Base-by-base conservation (phyloP, 2,113 vertebrate species). In the Caretta caretta region DNA sequence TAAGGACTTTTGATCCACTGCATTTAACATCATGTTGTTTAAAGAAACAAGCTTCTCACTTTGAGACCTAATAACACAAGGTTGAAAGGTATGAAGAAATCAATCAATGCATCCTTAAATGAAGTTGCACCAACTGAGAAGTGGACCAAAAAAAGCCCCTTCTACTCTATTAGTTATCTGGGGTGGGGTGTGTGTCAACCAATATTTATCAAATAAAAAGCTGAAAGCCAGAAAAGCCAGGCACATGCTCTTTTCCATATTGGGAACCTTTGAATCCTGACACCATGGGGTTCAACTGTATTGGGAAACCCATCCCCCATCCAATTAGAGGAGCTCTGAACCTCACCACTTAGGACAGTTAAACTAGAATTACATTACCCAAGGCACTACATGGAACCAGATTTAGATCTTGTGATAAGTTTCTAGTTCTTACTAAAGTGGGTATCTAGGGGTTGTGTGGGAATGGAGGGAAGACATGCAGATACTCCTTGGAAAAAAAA, bases 31-130 rank as follows among this genome's bases (percentile, higher is more conserved):
- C 42, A 48, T 48, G 42, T 48, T 78, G 42, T 27, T 78, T 48
- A 78, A 48, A 78, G 25, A 76, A 78, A 78, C 11, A 27, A 31
- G 27, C 46, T 10, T 49, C 48, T 88, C 88, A 80, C 25, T 86
- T 87, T 91, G 48, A 96, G 75, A 54, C 83, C 82, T 87, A 97
- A 97, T 87, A 95, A 92, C 20, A 92, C 0, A 72, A 87, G 87
- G 80, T n/a, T 76, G 83, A 87, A 59, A 79, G 81, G 46, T 49
- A 17, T 24, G 22, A 57, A 94, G 89, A 90, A 90, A 96, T 65
- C 91, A 95, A 0, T 53, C 91, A 95, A 0, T 53, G 79, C n/a
- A 57, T 75, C 81, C 84, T 56, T 90, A 93, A 90, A 88, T 87
- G 89, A 90, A 83, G 69, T 38, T 79, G 25, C 0, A 8, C 46